Percentiles rank a stretch among this genome's conserved stretches.
Conservation (phyloP, 2,113 vertebrate species). For the Megaceryle torquata region DNA sequence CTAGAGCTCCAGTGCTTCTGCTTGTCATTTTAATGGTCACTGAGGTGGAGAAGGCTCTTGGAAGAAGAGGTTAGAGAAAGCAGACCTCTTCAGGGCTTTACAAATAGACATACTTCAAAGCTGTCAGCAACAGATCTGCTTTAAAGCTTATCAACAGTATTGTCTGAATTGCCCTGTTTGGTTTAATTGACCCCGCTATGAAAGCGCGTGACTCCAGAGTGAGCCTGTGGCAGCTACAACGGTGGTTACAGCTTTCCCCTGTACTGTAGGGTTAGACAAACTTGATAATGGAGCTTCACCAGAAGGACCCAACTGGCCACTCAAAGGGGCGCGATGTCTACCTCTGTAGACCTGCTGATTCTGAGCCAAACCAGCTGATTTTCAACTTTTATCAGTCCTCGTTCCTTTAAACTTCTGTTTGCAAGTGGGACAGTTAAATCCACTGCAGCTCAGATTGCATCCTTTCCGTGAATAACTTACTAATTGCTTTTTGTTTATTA, state of each 20-base stretch:
- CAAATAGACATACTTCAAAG: background rate
- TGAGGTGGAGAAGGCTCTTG: background rate
- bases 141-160: background rate
- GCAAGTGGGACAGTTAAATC: background rate
- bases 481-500: constrained; percentile 67
- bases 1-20: background rate
- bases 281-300: background rate
- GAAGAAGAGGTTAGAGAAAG: background rate
- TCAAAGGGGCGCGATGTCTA: background rate
- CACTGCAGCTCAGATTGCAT: background rate
- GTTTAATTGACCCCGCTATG: background rate
- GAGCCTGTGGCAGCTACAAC: background rate
- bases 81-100: background rate
- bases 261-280: background rate
- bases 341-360: background rate
- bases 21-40: background rate
- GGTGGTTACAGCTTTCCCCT: background rate
- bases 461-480: background rate
- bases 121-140: background rate
- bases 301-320: background rate
- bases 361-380: background rate
- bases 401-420: background rate
- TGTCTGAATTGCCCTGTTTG: background rate
- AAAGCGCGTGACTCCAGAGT: accelerated
- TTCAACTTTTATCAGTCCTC: background rate